These are phyloP conservation scores for Otolemur crassicaudatus DNA, from an alignment of 2,797 vertebrate genomes.

Conservation along the genomic window DNA sequence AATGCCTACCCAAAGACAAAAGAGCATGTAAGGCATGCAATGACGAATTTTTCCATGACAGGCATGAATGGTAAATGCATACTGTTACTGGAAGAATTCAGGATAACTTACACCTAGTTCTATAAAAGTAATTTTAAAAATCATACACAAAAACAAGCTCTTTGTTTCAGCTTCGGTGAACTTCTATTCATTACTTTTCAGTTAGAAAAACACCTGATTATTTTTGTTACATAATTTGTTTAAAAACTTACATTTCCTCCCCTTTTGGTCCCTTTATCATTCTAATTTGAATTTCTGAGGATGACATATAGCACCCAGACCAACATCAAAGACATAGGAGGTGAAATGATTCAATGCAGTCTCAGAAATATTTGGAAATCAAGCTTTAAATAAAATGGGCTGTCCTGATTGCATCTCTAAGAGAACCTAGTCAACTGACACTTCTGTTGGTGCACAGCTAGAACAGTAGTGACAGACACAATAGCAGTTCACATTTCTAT, in stretches of 20 bases:
- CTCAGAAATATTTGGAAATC: background rate
- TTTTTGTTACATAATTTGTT: background rate
- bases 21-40: background rate
- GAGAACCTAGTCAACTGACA: background rate
- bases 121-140: background rate
- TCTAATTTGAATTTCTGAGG: conserved; percentile 33
- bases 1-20: conserved; percentile 3
- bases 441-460: background rate
- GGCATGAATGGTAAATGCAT: background rate
- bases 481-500: background rate
- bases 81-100: background rate
- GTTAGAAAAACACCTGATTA: background rate
- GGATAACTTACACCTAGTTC: background rate
- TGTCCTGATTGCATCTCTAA: background rate
- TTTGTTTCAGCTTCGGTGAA: background rate
- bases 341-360: background rate
- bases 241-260: background rate
- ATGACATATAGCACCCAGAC: background rate
- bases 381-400: background rate
- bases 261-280: background rate
- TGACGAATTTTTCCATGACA: conserved; percentile 16
- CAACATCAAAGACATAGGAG: background rate
- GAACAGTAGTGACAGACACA: background rate
- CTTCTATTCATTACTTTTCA: background rate
- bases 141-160: background rate